Evolutionary conservation across 2,797 vertebrate species (phyloP).

Genomic region (Rallus crepitans): DNA sequence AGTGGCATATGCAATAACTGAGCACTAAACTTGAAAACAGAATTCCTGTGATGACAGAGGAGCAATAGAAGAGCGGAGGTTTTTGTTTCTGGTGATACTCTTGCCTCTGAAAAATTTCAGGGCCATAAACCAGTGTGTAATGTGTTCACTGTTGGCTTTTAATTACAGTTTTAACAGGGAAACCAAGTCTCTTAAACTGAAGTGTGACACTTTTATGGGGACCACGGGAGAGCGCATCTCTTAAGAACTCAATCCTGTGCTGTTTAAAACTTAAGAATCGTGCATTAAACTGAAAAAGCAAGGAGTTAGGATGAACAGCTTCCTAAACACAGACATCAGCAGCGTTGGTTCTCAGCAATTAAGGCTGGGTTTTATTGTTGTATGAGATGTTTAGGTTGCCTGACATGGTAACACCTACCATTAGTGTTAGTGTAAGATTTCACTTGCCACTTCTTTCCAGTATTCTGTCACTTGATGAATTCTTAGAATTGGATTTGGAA

Average conservation of each 20-base stretch:
- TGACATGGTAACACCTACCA: not conserved
- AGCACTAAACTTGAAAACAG: not conserved
- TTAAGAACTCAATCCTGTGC: not conserved
- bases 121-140: not conserved
- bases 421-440: not conserved
- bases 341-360: not conserved
- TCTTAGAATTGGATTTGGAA: not conserved
- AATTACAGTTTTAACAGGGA: constrained; percentile 1
- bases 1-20: not conserved
- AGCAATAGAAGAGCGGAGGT: not conserved
- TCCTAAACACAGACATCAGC: not conserved
- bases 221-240: not conserved
- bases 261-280: not conserved
- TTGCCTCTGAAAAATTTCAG: not conserved
- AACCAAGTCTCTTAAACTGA: not conserved
- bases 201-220: not conserved
- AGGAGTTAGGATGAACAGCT: not conserved
- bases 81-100: constrained; percentile 10
- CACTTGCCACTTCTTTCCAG: not conserved
- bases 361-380: not conserved
- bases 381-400: not conserved
- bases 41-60: not conserved
- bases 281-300: not conserved
- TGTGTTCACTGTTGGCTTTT: constrained; percentile 29
- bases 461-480: not conserved